Evolutionary conservation across 1,140 invertebrate genomes (phyloP).

Genomic region (Sitodiplosis mosellana): DNA sequence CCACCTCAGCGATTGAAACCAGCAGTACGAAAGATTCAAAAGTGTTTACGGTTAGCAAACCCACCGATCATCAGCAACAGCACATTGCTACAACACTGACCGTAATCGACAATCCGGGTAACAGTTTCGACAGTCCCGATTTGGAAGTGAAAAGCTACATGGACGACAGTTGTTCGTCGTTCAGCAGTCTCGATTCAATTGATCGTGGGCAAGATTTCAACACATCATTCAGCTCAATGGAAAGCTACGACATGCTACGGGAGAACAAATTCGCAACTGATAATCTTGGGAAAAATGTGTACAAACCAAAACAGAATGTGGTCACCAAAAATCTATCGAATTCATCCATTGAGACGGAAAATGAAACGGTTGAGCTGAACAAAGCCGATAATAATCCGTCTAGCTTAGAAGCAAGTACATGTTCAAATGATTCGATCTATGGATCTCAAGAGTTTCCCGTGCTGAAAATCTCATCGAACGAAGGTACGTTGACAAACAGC

Average conservation of each 20-base stretch:
- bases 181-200: slow-evolving; percentile 3
- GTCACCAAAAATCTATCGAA: not conserved
- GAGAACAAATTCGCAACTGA: too few species aligned
- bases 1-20: not conserved
- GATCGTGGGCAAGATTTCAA: slow-evolving; percentile 13
- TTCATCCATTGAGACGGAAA: not conserved
- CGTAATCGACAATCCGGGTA: not conserved
- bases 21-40: not conserved
- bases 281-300: not conserved
- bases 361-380: not conserved
- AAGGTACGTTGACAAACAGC: not conserved
- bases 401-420: not conserved
- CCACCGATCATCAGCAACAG: not conserved
- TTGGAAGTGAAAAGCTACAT: slow-evolving; percentile 29
- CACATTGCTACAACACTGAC: not conserved
- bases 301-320: not conserved
- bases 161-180: slow-evolving; percentile 7
- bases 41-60: not conserved
- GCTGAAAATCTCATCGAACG: not conserved
- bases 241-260: slow-evolving; percentile 9
- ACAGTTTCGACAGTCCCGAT: slow-evolving; percentile 28
- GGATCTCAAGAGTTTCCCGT: not conserved
- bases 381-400: not conserved
- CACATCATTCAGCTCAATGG: slow-evolving; percentile 28
- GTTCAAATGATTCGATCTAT: not conserved